Conservation (phyloP, 2,888 invertebrate genomes). For the Sympetrum striolatum region DNA sequence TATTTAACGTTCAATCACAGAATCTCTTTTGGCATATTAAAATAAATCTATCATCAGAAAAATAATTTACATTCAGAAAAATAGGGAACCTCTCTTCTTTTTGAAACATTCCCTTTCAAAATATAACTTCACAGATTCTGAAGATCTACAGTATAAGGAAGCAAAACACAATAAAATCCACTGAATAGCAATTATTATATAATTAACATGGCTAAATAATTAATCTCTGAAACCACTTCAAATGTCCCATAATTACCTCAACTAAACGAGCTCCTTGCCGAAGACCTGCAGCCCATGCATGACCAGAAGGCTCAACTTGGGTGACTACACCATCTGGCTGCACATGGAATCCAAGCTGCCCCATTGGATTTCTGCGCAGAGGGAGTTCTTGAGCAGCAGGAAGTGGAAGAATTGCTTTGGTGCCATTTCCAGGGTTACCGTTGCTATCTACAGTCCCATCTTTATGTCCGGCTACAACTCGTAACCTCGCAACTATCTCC, state of each 20-base stretch:
- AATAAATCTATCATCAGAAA: too few relatives aligned
- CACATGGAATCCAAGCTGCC: constrained; percentile 89
- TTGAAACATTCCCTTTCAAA: too few relatives aligned
- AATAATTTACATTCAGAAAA: too few relatives aligned
- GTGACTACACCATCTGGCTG: constrained; percentile 94
- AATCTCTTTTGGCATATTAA: too few relatives aligned
- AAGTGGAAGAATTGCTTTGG: constrained; percentile 60
- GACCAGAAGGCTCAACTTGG: constrained; percentile 80
- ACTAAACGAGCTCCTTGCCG: constrained; percentile 88
- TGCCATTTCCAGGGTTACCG: constrained; percentile 1
- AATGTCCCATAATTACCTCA: constrained; percentile 62
- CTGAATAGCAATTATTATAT: too few relatives aligned
- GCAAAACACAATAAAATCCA: too few relatives aligned
- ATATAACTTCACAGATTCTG: too few relatives aligned
- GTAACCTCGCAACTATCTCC: constrained; percentile 81
- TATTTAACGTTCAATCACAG: too few relatives aligned
- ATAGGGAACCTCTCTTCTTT: too few relatives aligned
- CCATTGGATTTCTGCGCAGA: constrained; percentile 78
- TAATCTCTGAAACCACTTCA: too few relatives aligned
- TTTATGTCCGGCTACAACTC: constrained; percentile 69
- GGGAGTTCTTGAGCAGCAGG: constrained; percentile 81
- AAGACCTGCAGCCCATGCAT: constrained; percentile 83
- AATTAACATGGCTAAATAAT: too few relatives aligned
- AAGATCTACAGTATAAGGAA: too few relatives aligned
- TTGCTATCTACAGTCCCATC: constrained; percentile 54